phyloP scores from a whole-genome alignment of 2,888 invertebrate species.

The Chrysomela aeneicollis region DNA sequence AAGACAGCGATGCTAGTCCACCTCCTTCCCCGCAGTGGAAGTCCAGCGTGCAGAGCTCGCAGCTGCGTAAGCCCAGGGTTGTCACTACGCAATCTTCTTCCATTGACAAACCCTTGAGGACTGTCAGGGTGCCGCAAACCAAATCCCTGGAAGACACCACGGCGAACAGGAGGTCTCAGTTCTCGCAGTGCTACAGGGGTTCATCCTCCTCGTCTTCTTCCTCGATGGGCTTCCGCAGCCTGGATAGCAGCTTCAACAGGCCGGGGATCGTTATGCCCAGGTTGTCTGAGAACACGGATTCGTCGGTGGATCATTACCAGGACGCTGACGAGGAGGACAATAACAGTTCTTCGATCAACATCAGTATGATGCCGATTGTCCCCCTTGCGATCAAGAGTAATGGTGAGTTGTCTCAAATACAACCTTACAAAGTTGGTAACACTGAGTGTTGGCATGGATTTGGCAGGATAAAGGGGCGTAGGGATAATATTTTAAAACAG shows the following conservation, averaged over 20 bases:
- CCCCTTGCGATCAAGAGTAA: background rate
- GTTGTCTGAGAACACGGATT: slow-evolving; percentile 64
- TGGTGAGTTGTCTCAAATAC: background rate
- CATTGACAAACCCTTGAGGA: slow-evolving; percentile 42
- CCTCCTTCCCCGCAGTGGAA: slow-evolving; percentile 59
- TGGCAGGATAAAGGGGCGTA: no score
- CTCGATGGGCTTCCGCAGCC: slow-evolving; percentile 70
- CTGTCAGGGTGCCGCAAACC: slow-evolving; percentile 61
- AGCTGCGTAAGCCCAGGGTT: slow-evolving; percentile 39
- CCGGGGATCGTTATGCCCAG: slow-evolving; percentile 58
- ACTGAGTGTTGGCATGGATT: no score
- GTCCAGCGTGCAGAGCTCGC: slow-evolving; percentile 8
- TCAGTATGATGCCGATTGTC: slow-evolving; percentile 56
- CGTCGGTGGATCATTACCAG: slow-evolving; percentile 61
- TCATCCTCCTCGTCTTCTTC: slow-evolving; percentile 66
- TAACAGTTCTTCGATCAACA: slow-evolving; percentile 62
- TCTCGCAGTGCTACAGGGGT: slow-evolving; percentile 48
- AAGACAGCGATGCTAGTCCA: slow-evolving; percentile 65
- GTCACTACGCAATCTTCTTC: slow-evolving; percentile 37
- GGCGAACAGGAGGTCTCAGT: slow-evolving; percentile 59
- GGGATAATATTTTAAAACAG: no score
- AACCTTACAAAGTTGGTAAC: no score
- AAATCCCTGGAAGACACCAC: slow-evolving; percentile 66
- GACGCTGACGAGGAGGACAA: slow-evolving; percentile 64
- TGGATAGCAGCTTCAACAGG: slow-evolving; percentile 66